Evolutionary conservation across 2,113 vertebrate genomes (phyloP), one percentile per base, ranked within the genome.

Genomic region (Trogon surrucura): DNA sequence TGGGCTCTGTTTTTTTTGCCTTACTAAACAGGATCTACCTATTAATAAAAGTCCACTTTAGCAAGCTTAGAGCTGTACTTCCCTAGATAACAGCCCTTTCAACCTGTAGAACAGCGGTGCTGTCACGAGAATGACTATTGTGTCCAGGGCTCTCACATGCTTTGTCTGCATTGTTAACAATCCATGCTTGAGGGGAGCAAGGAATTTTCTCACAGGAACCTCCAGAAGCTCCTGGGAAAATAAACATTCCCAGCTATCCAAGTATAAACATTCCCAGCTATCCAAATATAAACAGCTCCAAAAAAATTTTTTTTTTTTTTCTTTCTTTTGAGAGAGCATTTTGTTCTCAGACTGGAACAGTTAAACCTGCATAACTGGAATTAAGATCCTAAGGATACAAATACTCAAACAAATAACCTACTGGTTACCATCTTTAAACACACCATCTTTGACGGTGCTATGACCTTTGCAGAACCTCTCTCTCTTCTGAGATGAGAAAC

Each of bases 131-230:
- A 80, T 4, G 26, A 20, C 41, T 34, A 5, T 0, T 58, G 30
- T 19, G 21, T n/a, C 44, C 54, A 41, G 48, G 32, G 82, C 30
- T 67, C 85, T 58, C 62, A 34, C 15, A 6, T 2, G 8, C 48
- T 64, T 60, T 9, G 4, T 41, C 36, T 0, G 0, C 80, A 74
- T n/a, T 81, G 45, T 65, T 73, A 67, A 74, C 34, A 84, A 75
- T 36, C 45, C 80, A 58, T 0, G 0, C 58, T 29, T 30, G 13
- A 72, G 13, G 6, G 25, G 6, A 75, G 10, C 13, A 70, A 26
- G 18, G 75, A 71, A 71, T 84, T 84, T 96, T 88, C 92, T 79
- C 92, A 94, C 45, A 84, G 69, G 56, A 93, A 71, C 9, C 4
- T 74, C 64, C 1, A 2, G 23, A 78, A 83, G 64, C 16, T 77